Evolutionary conservation across 2,888 invertebrate genomes (phyloP).

Genomic region (Athripsodes cinereus): DNA sequence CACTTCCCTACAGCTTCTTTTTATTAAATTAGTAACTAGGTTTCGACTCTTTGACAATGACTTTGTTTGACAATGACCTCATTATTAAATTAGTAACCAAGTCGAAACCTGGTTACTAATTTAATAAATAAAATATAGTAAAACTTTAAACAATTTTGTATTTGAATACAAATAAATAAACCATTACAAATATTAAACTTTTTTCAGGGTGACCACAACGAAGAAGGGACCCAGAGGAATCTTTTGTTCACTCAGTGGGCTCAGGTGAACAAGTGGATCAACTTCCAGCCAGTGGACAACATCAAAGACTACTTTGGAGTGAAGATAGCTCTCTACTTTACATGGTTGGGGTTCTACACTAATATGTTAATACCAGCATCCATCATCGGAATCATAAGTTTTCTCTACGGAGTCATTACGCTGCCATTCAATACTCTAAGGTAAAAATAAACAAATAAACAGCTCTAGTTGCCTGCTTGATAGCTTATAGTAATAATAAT

Average conservation of each 20-base stretch:
- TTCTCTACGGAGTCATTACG: slow-evolving; percentile 53
- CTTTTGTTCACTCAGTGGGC: slow-evolving; percentile 67
- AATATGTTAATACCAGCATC: slow-evolving; percentile 74
- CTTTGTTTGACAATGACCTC: too few relatives aligned
- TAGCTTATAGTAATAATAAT: too few relatives aligned
- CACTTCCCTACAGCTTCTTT: too few relatives aligned
- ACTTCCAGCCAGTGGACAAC: slow-evolving; percentile 69
- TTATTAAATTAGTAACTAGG: too few relatives aligned
- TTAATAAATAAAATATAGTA: too few relatives aligned
- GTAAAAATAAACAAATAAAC: slow-evolving; percentile 27
- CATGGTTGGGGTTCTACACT: slow-evolving; percentile 82
- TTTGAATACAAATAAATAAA: too few relatives aligned
- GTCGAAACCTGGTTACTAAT: too few relatives aligned
- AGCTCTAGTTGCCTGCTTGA: too few relatives aligned
- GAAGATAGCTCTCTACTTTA: slow-evolving; percentile 74
- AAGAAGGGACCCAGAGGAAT: slow-evolving; percentile 44
- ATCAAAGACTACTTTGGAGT: slow-evolving; percentile 74
- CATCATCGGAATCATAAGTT: slow-evolving; percentile 60
- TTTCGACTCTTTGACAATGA: too few relatives aligned
- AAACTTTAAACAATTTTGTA: too few relatives aligned
- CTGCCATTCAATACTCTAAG: slow-evolving; percentile 42
- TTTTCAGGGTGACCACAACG: slow-evolving; percentile 50
- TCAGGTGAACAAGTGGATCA: slow-evolving; percentile 59
- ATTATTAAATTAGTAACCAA: too few relatives aligned
- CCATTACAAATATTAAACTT: too few relatives aligned